Conservation (phyloP, 2,888 invertebrate genomes). For the Miltochrista miniata region DNA sequence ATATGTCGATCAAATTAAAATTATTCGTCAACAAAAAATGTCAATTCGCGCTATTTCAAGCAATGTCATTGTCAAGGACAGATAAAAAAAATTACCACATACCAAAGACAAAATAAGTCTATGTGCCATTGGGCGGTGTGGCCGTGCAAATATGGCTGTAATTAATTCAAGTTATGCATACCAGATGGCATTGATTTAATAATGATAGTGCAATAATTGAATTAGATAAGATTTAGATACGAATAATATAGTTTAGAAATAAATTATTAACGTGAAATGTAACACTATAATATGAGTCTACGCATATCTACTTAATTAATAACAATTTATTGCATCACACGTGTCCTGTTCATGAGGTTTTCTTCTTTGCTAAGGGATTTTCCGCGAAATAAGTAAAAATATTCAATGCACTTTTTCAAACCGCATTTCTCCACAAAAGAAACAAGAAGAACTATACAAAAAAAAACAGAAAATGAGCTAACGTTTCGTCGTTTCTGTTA, state of each 20-base stretch:
- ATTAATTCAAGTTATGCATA: conserved; percentile 16
- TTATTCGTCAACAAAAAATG: conserved; percentile 26
- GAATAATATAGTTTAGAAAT: neutral
- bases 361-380: too few relatives aligned
- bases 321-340: too few relatives aligned
- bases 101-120: conserved; percentile 25
- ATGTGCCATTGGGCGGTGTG: conserved; percentile 4
- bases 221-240: conserved; percentile 2
- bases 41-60: conserved; percentile 30
- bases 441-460: too few relatives aligned
- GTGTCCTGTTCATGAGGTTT: too few relatives aligned
- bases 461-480: too few relatives aligned
- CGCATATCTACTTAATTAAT: too few relatives aligned
- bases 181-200: conserved; percentile 3
- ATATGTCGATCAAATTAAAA: conserved; percentile 10
- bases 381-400: too few relatives aligned
- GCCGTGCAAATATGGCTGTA: conserved; percentile 11
- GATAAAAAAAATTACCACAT: conserved; percentile 29
- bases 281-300: neutral
- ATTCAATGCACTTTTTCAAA: too few relatives aligned
- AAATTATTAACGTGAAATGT: neutral
- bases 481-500: too few relatives aligned
- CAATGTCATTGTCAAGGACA: conserved; percentile 40
- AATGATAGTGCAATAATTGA: conserved; percentile 5
- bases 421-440: too few relatives aligned